phyloP scores from a whole-genome alignment of 2,888 invertebrate species.

The Junonia oenone region DNA sequence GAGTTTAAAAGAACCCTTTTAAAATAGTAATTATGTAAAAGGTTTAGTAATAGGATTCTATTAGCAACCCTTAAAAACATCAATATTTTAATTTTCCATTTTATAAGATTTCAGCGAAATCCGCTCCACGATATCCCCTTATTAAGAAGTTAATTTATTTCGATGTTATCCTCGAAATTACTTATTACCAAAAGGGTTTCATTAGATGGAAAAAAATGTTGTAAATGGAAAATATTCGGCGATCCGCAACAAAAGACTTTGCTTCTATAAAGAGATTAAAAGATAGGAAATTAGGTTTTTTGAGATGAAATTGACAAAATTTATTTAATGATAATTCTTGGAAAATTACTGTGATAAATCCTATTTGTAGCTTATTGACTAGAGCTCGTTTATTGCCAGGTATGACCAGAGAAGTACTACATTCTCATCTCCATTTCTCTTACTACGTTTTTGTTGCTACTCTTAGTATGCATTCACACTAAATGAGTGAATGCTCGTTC shows the following conservation, averaged over 20 bases:
- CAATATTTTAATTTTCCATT: not conserved
- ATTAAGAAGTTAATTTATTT: conserved; percentile 26
- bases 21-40: too few species aligned
- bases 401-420: too few species aligned
- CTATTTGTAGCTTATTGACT: too few species aligned
- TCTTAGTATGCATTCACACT: too few species aligned
- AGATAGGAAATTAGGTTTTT: not conserved
- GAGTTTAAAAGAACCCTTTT: too few species aligned
- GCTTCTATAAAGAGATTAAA: not conserved
- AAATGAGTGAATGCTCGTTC: too few species aligned
- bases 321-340: not conserved
- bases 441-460: too few species aligned
- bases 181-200: conserved; percentile 4
- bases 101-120: not conserved
- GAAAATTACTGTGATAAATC: too few species aligned
- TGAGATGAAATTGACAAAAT: not conserved
- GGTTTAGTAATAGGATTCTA: too few species aligned
- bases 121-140: conserved; percentile 1
- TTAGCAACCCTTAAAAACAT: too few species aligned
- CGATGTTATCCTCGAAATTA: conserved; percentile 19
- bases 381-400: too few species aligned
- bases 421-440: too few species aligned
- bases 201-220: conserved; percentile 4
- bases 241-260: not conserved
- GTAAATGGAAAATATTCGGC: not conserved